Evolutionary conservation across 1,140 invertebrate species (phyloP).

Genomic region (Metaphire vulgaris): DNA sequence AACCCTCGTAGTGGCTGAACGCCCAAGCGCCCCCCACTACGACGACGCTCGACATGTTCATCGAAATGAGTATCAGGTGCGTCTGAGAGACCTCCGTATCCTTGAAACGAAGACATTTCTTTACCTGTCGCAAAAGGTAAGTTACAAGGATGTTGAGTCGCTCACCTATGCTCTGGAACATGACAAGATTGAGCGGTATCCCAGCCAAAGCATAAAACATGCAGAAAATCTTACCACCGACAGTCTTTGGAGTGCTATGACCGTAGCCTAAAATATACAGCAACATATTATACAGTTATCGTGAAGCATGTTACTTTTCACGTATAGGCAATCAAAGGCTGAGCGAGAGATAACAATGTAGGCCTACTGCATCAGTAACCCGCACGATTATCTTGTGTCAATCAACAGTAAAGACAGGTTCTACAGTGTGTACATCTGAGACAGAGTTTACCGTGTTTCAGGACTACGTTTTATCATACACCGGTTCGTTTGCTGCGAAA

Average conservation of each 20-base stretch:
- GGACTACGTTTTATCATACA: too few relatives aligned
- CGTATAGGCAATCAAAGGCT: too few relatives aligned
- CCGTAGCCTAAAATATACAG: constrained; percentile 49
- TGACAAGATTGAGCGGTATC: constrained; percentile 50
- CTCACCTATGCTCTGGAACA: constrained; percentile 54
- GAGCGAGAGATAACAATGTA: too few relatives aligned
- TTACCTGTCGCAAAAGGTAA: constrained; percentile 43
- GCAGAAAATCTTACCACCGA: constrained; percentile 51
- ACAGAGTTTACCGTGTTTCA: too few relatives aligned
- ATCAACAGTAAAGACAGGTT: too few relatives aligned
- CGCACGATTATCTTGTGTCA: too few relatives aligned
- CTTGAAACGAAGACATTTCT: constrained; percentile 45
- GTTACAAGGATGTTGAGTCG: constrained; percentile 51
- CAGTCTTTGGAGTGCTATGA: constrained; percentile 54
- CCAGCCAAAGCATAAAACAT: constrained; percentile 50
- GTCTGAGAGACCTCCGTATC: constrained; percentile 74
- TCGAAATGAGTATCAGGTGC: constrained; percentile 90
- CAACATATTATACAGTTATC: not conserved
- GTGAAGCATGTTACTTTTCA: too few relatives aligned
- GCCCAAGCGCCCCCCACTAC: constrained; percentile 91
- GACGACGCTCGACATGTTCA: constrained; percentile 87
- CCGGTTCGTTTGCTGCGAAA: too few relatives aligned
- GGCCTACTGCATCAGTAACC: too few relatives aligned
- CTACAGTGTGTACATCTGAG: too few relatives aligned
- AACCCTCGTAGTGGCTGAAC: constrained; percentile 89